Evolutionary conservation across 2,888 invertebrate genomes (phyloP), one percentile per base, ranked within the genome.

Genomic region (Nomada fucata): DNA sequence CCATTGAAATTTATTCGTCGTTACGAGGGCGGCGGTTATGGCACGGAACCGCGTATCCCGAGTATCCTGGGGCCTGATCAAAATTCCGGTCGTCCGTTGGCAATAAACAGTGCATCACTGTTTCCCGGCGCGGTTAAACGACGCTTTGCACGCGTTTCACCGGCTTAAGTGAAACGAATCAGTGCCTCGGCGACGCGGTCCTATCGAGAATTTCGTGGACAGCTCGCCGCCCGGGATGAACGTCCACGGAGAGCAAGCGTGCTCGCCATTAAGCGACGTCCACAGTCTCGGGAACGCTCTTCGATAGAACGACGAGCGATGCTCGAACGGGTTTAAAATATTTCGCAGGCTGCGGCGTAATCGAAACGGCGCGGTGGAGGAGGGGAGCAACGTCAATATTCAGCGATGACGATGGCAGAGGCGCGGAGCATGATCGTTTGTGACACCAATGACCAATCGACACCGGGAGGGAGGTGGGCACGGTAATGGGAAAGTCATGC

Each of bases 401-500:
- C 72, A 71, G 70, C 79, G 74, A 86, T 82, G 79, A 75, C 77
- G 69, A 59, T 72, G 64, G 60, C 78, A 60, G 67, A 80, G 75
- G 64, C 79, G 55, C 67, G 47, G 75, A 75, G 87, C 86, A 86
- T 86, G 86, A 89, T 90, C 86, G 86, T 87, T 89, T 85, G 88
- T 86, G 86, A 89, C 89, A 91, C 81, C 85, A 71, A 84, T 87
- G 89, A 88, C 87, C 89, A 90, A 91, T 89, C 89, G 90, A 86
- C 81, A 73, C 53, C 63, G 79, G 79, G 70, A 23, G 72, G 69
- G 77, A 71, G 86, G 80, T 82, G 88, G 86, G 90, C 88, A 73
- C 86, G 81, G 90, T 92, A 93, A 93, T 93, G 93, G 92, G 92
- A 93, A 93, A 93, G 90, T 91, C 92, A 91, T 93, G 93, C 92